Conservation (phyloP, 2,797 vertebrate species). For the Scarus forsteni region DNA sequence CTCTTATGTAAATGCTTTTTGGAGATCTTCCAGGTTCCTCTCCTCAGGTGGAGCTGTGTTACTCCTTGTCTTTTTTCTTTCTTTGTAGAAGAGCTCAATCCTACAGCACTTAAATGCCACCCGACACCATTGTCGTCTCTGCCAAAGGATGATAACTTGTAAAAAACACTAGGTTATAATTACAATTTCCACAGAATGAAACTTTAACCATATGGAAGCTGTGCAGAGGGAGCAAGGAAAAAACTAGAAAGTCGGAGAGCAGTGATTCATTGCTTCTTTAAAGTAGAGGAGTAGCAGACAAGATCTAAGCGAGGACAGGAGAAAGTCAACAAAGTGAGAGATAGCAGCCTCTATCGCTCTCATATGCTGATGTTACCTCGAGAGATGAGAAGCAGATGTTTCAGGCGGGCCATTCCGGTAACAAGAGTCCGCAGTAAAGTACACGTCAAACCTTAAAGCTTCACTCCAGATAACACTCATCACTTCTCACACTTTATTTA, state of each 20-base stretch:
- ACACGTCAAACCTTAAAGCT: constrained; percentile 56
- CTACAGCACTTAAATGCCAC: constrained; percentile 34
- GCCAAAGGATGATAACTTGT: constrained; percentile 50
- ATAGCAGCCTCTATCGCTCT: constrained; percentile 41
- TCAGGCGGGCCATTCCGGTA: constrained; percentile 56
- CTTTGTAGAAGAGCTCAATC: constrained; percentile 33
- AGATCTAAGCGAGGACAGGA: constrained; percentile 40
- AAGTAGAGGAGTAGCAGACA: constrained; percentile 43
- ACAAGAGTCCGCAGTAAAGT: constrained; percentile 52
- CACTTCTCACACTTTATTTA: constrained; percentile 48
- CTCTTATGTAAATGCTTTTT: constrained; percentile 22
- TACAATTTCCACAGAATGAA: constrained; percentile 40
- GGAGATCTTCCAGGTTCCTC: constrained; percentile 34
- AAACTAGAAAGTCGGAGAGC: constrained; percentile 40
- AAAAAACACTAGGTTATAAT: constrained; percentile 58
- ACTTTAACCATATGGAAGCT: constrained; percentile 38
- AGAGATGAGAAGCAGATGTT: constrained; percentile 77
- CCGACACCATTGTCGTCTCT: constrained; percentile 33
- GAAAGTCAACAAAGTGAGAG: constrained; percentile 55
- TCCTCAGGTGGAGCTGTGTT: constrained; percentile 29
- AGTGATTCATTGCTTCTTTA: constrained; percentile 50
- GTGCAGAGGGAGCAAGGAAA: constrained; percentile 28
- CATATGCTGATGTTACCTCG: constrained; percentile 53
- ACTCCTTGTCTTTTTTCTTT: constrained; percentile 15
- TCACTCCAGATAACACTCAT: constrained; percentile 59